Evolutionary conservation across 2,888 invertebrate genomes (phyloP).

Genomic region (Tetrapedia diversipes): DNA sequence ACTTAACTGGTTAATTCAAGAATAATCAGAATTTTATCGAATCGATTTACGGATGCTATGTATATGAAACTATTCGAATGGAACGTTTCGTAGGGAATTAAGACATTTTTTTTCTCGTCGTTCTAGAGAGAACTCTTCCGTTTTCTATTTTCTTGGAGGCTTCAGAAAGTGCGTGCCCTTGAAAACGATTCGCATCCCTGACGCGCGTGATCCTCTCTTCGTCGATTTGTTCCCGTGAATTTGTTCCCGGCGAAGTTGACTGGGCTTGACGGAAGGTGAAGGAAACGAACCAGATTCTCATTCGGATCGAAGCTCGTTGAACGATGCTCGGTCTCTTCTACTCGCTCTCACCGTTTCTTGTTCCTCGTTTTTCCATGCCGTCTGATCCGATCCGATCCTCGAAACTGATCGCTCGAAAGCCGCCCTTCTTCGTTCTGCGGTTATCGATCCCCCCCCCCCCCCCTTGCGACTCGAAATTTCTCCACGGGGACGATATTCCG

Average conservation of each 20-base stretch:
- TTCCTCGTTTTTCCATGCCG: constrained; percentile 28
- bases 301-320: constrained; percentile 62
- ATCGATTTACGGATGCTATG: too few species aligned
- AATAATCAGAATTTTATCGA: too few species aligned
- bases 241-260: constrained; percentile 54
- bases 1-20: too few species aligned
- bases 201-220: constrained; percentile 25
- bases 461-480: neutral
- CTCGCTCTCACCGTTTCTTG: constrained; percentile 29
- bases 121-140: too few species aligned
- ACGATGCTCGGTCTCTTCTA: constrained; percentile 53
- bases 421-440: constrained; percentile 27
- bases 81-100: too few species aligned
- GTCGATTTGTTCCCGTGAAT: constrained; percentile 46
- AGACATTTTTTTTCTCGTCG: too few species aligned
- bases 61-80: too few species aligned
- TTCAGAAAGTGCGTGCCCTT: neutral
- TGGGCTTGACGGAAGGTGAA: constrained; percentile 51
- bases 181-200: neutral
- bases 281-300: constrained; percentile 62
- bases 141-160: neutral
- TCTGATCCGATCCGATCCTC: constrained; percentile 39
- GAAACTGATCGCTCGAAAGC: constrained; percentile 47
- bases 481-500: too few species aligned
- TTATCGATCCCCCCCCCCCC: constrained; percentile 14